These are phyloP conservation scores for Dreissena polymorpha DNA, from an alignment of 1,140 invertebrate species.

Conservation along the genomic window DNA sequence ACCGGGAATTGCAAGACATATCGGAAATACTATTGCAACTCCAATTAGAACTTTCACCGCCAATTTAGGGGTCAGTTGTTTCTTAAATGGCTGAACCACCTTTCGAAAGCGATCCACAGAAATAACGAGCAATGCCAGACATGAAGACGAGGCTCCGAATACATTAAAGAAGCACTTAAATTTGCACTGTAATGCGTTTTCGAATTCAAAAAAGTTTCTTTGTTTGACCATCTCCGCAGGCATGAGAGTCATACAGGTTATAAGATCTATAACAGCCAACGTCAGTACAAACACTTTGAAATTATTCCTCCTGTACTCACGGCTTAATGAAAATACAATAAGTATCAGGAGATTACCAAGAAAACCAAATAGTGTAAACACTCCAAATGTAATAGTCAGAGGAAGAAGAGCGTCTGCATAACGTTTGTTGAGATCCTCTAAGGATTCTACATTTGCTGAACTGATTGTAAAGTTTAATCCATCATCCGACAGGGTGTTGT, in stretches of 20 bases:
- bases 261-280: slow-evolving; percentile 31
- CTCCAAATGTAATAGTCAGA: slow-evolving; percentile 31
- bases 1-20: slow-evolving; percentile 27
- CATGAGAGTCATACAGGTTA: slow-evolving; percentile 30
- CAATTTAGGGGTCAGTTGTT: slow-evolving; percentile 26
- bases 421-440: slow-evolving; percentile 20
- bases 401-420: slow-evolving; percentile 31
- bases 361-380: slow-evolving; percentile 24
- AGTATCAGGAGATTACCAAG: slow-evolving; percentile 31
- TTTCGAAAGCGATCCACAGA: slow-evolving; percentile 41
- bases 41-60: slow-evolving; percentile 26
- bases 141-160: slow-evolving; percentile 11
- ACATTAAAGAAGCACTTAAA: slow-evolving; percentile 50
- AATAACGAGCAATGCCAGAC: slow-evolving; percentile 28
- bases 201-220: slow-evolving; percentile 37
- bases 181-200: slow-evolving; percentile 22
- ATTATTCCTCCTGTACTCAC: slow-evolving; percentile 30
- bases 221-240: slow-evolving; percentile 51
- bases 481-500: too few relatives aligned
- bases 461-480: too few relatives aligned
- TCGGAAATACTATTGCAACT: slow-evolving; percentile 15
- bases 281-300: slow-evolving; percentile 51
- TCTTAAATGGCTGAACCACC: slow-evolving; percentile 40
- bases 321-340: slow-evolving; percentile 32
- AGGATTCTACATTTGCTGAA: slow-evolving; percentile 4